Evolutionary conservation across 2,797 vertebrate genomes (phyloP).

Genomic region (Perodicticus potto): DNA sequence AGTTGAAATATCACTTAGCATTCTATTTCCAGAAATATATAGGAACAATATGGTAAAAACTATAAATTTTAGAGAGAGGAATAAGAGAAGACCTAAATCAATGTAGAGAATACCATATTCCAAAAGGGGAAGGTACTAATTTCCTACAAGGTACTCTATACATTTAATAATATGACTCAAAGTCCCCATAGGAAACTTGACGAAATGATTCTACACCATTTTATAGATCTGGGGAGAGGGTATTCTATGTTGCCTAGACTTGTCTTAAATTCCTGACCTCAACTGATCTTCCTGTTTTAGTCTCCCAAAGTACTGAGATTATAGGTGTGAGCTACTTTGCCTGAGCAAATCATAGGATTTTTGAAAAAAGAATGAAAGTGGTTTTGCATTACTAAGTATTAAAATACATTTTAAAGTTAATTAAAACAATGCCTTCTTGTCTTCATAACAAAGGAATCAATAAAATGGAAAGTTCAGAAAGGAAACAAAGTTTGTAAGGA

Average conservation of each 20-base stretch:
- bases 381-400: conserved; percentile 3
- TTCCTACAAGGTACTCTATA: background rate
- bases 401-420: conserved; percentile 13
- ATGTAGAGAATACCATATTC: background rate
- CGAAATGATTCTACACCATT: background rate
- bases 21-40: background rate
- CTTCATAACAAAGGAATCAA: background rate
- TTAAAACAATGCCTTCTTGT: conserved; percentile 16
- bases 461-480: conserved; percentile 36
- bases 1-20: background rate
- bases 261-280: background rate
- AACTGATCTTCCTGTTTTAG: background rate
- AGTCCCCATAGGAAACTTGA: background rate
- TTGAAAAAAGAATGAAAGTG: background rate
- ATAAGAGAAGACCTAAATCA: background rate
- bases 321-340: background rate
- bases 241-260: background rate
- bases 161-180: conserved; percentile 7
- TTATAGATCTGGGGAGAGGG: background rate
- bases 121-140: background rate
- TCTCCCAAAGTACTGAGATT: background rate
- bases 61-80: background rate
- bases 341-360: background rate
- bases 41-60: background rate
- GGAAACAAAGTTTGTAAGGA: conserved; percentile 9